Conservation (phyloP, 2,797 vertebrate species). For the Dermochelys coriacea region DNA sequence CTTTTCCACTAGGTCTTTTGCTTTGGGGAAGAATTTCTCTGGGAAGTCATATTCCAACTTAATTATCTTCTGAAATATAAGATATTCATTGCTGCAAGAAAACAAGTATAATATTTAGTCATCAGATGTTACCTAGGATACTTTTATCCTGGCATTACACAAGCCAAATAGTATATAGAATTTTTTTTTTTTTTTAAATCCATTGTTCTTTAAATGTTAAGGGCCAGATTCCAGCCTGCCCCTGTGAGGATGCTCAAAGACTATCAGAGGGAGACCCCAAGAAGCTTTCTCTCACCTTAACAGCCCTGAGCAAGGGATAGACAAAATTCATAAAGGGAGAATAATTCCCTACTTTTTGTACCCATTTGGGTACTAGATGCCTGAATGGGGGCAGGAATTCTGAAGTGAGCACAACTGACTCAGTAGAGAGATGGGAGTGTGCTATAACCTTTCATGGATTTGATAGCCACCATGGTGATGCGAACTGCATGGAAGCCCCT, state of each 20-base stretch:
- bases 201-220: not conserved
- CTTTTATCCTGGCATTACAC: not conserved
- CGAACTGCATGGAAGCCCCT: not conserved
- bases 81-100: slow-evolving; percentile 94
- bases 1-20: slow-evolving; percentile 96
- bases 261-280: not conserved
- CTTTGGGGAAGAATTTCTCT: slow-evolving; percentile 99
- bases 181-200: not conserved
- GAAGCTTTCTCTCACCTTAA: not conserved
- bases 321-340: not conserved
- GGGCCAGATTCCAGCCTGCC: not conserved
- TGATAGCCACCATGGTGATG: not conserved
- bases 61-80: slow-evolving; percentile 99
- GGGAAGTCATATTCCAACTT: slow-evolving; percentile 99
- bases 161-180: not conserved
- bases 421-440: not conserved
- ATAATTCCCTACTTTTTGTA: not conserved
- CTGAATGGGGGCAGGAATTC: not conserved
- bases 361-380: not conserved
- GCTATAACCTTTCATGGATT: not conserved
- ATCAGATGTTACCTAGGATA: not conserved
- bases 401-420: not conserved
- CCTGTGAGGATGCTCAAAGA: not conserved
- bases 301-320: not conserved
- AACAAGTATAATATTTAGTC: slow-evolving; percentile 42